phyloP scores from a whole-genome alignment of 1,140 invertebrate genomes.

The Stenopsyche tienmushanensis region DNA sequence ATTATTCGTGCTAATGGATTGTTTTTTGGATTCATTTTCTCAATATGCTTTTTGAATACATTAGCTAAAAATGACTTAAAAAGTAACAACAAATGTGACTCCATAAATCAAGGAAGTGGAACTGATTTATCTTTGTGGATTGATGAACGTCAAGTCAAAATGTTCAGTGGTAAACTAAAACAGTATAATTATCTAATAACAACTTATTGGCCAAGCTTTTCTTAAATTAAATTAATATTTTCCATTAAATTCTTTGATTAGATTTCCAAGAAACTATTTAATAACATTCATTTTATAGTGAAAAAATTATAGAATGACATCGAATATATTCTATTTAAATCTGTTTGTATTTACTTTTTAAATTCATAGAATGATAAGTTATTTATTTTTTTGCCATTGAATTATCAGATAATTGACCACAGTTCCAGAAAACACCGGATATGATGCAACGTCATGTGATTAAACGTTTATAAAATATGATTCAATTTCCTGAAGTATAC shows the following conservation, averaged over 20 bases:
- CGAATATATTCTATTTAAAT: no score
- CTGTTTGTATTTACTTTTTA: no score
- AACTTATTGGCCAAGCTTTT: neutral
- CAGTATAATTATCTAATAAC: neutral
- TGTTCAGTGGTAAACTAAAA: constrained; percentile 75
- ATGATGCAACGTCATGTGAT: no score
- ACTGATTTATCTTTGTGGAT: constrained; percentile 83
- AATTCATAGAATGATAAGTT: no score
- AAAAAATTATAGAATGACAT: no score
- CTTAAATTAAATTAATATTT: neutral
- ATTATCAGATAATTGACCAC: no score
- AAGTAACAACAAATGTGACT: constrained; percentile 41
- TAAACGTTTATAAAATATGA: no score
- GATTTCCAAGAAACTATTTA: neutral
- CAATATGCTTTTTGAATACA: constrained; percentile 19
- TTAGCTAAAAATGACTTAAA: constrained; percentile 34
- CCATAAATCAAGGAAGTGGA: constrained; percentile 48
- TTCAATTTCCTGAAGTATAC: no score
- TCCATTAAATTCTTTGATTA: neutral
- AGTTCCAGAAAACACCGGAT: no score
- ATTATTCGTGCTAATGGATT: neutral
- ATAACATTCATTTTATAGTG: no score
- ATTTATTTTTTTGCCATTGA: no score
- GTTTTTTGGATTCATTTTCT: constrained; percentile 7
- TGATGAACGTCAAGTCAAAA: constrained; percentile 83